Percentiles rank a stretch among this genome's conserved stretches.
phyloP scores from a whole-genome alignment of 1,140 invertebrate genomes.

The Panagrolaimus sp. region DNA sequence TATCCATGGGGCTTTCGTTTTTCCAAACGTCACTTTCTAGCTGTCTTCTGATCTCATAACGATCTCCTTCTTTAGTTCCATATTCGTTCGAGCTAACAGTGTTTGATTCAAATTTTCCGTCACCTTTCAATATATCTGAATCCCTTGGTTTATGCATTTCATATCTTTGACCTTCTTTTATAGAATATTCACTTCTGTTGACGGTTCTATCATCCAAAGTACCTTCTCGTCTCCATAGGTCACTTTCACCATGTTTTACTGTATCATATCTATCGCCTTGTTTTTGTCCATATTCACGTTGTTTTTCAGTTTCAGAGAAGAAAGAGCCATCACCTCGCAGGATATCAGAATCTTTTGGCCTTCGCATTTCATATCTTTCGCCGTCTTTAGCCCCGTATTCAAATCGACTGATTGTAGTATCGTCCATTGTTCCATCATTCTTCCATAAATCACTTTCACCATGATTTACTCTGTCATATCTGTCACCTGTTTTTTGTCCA shows the following conservation, averaged over 20 bases:
- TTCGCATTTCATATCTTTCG: conserved; percentile 25
- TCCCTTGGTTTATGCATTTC: conserved; percentile 16
- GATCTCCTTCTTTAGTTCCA: conserved; percentile 17
- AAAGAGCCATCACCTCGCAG: conserved; percentile 19
- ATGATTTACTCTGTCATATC: conserved; percentile 9
- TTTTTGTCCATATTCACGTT: conserved; percentile 2
- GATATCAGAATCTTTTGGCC: conserved; percentile 31
- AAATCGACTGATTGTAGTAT: conserved; percentile 22
- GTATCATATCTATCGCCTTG: conserved; percentile 15
- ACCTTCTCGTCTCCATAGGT: conserved; percentile 14
- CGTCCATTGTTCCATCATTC: conserved; percentile 24
- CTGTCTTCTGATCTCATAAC: conserved; percentile 16
- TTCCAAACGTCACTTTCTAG: conserved; percentile 1
- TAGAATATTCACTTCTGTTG: neutral
- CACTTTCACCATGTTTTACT: neutral
- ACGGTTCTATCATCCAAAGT: neutral
- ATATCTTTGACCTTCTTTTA: conserved; percentile 21
- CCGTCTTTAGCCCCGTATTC: conserved; percentile 28
- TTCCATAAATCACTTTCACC: conserved; percentile 26
- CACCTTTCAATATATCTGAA: conserved; percentile 31
- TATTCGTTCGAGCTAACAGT: conserved; percentile 17
- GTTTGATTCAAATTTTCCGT: conserved; percentile 20
- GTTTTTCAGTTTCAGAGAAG: neutral
- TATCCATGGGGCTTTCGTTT: neutral
- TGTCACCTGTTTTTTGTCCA: conserved; percentile 16